Percentiles rank a stretch among this genome's conserved stretches.
Conservation (phyloP, 2,888 invertebrate genomes). For the Leptarthrus brevirostris region DNA sequence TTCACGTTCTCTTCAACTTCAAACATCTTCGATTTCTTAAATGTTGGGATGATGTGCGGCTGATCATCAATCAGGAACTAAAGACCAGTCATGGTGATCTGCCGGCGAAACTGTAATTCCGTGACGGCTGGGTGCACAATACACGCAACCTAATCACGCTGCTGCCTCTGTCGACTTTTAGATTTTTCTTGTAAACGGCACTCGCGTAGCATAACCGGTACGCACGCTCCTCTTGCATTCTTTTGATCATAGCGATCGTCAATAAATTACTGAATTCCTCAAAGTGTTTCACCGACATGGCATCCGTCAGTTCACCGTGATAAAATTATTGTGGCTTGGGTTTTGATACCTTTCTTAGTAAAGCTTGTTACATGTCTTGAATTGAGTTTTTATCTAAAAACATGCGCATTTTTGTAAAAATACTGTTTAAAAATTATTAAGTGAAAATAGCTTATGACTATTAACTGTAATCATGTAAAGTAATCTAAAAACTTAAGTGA, state of each 20-base stretch:
- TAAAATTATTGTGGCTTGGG: slow-evolving; percentile 57
- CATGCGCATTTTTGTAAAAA: no score
- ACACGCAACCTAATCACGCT: slow-evolving; percentile 20
- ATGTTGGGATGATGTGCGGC: background rate
- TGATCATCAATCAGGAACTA: slow-evolving; percentile 8
- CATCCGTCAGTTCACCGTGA: slow-evolving; percentile 57
- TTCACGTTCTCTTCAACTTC: background rate
- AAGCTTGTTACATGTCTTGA: no score
- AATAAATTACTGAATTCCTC: slow-evolving; percentile 60
- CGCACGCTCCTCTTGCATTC: slow-evolving; percentile 58
- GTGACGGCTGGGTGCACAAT: slow-evolving; percentile 28
- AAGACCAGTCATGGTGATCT: slow-evolving; percentile 1
- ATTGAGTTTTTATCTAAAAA: no score
- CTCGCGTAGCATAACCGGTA: slow-evolving; percentile 55
- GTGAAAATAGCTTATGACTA: no score
- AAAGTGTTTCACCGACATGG: slow-evolving; percentile 60
- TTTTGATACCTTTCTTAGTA: slow-evolving; percentile 29
- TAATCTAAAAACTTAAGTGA: no score
- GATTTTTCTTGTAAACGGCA: slow-evolving; percentile 47
- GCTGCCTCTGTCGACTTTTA: slow-evolving; percentile 5
- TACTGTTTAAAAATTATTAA: no score
- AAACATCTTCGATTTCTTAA: background rate
- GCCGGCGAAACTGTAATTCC: slow-evolving; percentile 27
- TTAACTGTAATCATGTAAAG: no score
- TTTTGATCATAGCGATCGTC: slow-evolving; percentile 60